Conservation (phyloP, 2,113 vertebrate genomes). For the Oryzias curvinotus region DNA sequence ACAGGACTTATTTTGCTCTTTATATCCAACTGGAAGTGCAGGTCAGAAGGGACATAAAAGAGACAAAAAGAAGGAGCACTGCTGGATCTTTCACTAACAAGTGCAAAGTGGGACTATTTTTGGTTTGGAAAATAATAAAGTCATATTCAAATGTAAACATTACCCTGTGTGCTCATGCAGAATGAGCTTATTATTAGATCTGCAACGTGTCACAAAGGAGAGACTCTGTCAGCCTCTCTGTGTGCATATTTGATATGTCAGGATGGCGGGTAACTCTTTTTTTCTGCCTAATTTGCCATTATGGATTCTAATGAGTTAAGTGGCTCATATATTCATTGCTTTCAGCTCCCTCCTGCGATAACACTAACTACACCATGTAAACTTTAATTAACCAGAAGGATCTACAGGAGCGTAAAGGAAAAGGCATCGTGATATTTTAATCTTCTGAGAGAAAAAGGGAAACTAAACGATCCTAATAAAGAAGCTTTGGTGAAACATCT, state of each 20-base stretch:
- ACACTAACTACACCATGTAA: constrained; percentile 39
- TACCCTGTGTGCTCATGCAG: constrained; percentile 56
- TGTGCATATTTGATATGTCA: constrained; percentile 42
- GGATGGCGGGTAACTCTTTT: constrained; percentile 40
- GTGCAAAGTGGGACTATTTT: constrained; percentile 48
- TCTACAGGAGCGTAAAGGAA: constrained; percentile 17
- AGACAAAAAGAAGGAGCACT: constrained; percentile 24
- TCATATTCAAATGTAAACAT: constrained; percentile 70
- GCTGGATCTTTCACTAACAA: constrained; percentile 54
- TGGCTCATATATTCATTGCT: constrained; percentile 60
- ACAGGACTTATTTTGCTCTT: constrained; percentile 29
- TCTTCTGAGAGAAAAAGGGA: constrained; percentile 24
- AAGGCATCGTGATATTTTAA: constrained; percentile 23
- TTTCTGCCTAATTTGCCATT: constrained; percentile 65
- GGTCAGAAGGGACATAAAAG: constrained; percentile 28
- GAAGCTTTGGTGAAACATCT: constrained; percentile 23
- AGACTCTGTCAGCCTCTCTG: constrained; percentile 1
- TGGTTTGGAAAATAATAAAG: constrained; percentile 51
- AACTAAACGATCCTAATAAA: constrained; percentile 51
- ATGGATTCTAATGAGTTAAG: constrained; percentile 63
- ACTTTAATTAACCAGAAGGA: constrained; percentile 29
- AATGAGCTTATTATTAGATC: constrained; percentile 35
- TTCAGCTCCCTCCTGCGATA: constrained; percentile 56
- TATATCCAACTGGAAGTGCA: constrained; percentile 34
- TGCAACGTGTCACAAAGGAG: constrained; percentile 77